These are phyloP conservation scores for Drosophila gaucha DNA, from an alignment of 2,888 invertebrate species.

Conservation along the genomic window DNA sequence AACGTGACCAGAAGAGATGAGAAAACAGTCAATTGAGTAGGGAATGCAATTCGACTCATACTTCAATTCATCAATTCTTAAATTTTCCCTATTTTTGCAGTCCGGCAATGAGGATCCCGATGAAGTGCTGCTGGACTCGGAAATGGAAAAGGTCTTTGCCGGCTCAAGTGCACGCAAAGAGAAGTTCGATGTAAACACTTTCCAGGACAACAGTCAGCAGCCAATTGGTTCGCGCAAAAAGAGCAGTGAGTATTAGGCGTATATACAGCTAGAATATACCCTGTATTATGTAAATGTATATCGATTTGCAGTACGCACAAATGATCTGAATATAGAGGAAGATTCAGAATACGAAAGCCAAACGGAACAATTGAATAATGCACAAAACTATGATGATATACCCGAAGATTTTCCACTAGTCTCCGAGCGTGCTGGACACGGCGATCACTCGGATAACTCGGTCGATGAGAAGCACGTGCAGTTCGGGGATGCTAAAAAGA, in stretches of 20 bases:
- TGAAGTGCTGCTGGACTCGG: slow-evolving; percentile 92
- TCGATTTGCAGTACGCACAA: slow-evolving; percentile 78
- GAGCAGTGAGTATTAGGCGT: slow-evolving; percentile 46
- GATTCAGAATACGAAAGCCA: slow-evolving; percentile 83
- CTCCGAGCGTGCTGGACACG: slow-evolving; percentile 85
- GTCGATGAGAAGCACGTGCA: slow-evolving; percentile 85
- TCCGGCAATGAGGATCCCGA: slow-evolving; percentile 87
- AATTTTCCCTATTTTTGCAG: slow-evolving; percentile 45
- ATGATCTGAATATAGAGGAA: slow-evolving; percentile 83
- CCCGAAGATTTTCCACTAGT: slow-evolving; percentile 85
- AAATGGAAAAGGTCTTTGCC: slow-evolving; percentile 95
- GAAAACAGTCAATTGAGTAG: slow-evolving; percentile 46
- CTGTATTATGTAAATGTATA: not conserved
- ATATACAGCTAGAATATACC: not conserved
- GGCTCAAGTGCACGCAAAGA: slow-evolving; percentile 86
- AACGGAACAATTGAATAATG: slow-evolving; percentile 80
- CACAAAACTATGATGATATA: slow-evolving; percentile 84
- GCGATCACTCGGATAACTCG: slow-evolving; percentile 84
- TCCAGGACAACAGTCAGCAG: slow-evolving; percentile 83
- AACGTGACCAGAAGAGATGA: slow-evolving; percentile 60
- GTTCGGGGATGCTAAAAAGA: slow-evolving; percentile 84
- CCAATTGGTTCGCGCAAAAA: slow-evolving; percentile 82
- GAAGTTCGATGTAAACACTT: slow-evolving; percentile 87
- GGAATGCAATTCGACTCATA: not conserved
- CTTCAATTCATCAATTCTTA: not conserved